A percentile compares a stretch with the other conserved stretches of the same genome.
Conservation (phyloP, 2,888 invertebrate genomes). For the Polymixis lichenea region DNA sequence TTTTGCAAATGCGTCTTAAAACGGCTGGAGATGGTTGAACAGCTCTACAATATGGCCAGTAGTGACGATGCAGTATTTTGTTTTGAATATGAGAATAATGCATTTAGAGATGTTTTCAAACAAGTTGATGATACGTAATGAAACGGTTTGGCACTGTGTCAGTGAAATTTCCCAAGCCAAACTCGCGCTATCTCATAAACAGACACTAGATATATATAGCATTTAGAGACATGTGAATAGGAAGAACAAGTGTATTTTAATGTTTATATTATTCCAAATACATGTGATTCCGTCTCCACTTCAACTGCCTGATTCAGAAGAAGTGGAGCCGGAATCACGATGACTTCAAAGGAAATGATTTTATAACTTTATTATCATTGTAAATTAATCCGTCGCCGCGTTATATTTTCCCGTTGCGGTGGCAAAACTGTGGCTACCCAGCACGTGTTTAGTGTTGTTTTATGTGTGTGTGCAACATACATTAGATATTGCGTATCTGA, state of each 20-base stretch:
- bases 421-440: conserved; percentile 67
- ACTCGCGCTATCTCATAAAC: conserved; percentile 36
- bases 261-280: conserved; percentile 31
- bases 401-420: conserved; percentile 66
- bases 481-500: conserved; percentile 77
- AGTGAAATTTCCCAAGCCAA: conserved; percentile 56
- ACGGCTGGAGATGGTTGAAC: conserved; percentile 4
- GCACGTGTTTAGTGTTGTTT: conserved; percentile 74
- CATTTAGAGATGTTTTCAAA: conserved; percentile 30
- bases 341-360: conserved; percentile 51
- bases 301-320: conserved; percentile 14
- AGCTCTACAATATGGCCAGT: conserved; percentile 4
- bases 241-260: conserved; percentile 40
- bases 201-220: conserved; percentile 12
- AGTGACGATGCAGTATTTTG: conserved; percentile 17
- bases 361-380: conserved; percentile 51
- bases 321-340: conserved; percentile 27
- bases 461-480: conserved; percentile 60
- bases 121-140: conserved; percentile 40
- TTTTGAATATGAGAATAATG: conserved; percentile 23
- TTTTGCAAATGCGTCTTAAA: conserved; percentile 42
- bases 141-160: conserved; percentile 59
- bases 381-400: conserved; percentile 51
- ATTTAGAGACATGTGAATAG: conserved; percentile 35
- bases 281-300: conserved; percentile 49